Base-by-base conservation (phyloP, 1,140 invertebrate genomes). In the Carcinoscorpius rotundicauda region DNA sequence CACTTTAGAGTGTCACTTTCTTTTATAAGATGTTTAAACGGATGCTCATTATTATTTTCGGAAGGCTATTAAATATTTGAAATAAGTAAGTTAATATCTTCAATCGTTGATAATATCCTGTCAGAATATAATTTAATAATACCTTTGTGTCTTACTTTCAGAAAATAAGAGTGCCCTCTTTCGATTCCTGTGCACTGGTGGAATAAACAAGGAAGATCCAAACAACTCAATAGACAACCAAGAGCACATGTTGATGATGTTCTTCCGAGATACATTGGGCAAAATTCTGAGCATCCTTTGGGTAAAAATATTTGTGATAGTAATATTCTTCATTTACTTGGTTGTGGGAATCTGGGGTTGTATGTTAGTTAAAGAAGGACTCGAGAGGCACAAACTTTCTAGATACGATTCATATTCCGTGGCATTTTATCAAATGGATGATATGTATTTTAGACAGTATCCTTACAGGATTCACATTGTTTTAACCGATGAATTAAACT, bases 401-500 rank as follows among this genome's bases (percentile, higher is more conserved):
- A 84, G 87, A 74, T 85, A 86, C 52, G 90, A 93, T 76, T 94
- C 91, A 0, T 94, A 95, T 73, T 93, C 91, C 3, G 87, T 93
- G 10, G 83, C 84, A 64, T 95, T 93, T 75, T 94, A 93, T 74
- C 88, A 94, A 73, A 81, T 86, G 5, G 91, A 95, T 76, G 91
- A 94, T 73, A 81, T 83, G 65, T 94, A 90, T 76, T 95, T 91
- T 78, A 81, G 89, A 71, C 90, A 93, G 75, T 94, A 90, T 77
- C 91, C 91, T 1, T 94, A 94, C 73, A 84, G 87, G 70, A 87
- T 93, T 76, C 77, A 95, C 86, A 89, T 97, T 1, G 84, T 96
- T 0, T 82, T 97, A 48, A 85, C 82, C 58, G 91, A 92, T 1
- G 81, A 88, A 3, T 82, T 93, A 57, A 85, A 95, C 73, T 94